Conservation (phyloP, 2,113 vertebrate species). For the Verasper variegatus region DNA sequence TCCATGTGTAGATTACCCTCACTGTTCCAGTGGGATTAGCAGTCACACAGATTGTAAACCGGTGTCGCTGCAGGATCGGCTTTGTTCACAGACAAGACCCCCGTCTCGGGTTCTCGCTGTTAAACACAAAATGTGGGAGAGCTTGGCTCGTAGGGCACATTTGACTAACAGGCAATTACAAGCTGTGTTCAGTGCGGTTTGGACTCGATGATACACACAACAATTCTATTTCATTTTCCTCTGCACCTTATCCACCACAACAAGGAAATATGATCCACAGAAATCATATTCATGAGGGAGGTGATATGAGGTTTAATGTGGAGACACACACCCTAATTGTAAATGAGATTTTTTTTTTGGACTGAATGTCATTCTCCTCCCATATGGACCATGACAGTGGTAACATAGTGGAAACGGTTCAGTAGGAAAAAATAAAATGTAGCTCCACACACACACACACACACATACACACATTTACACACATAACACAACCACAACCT, state of each 20-base stretch:
- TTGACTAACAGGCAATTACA: constrained; percentile 42
- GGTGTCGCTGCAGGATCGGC: constrained; percentile 39
- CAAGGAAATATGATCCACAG: constrained; percentile 37
- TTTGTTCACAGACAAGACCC: constrained; percentile 46
- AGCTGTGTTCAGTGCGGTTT: constrained; percentile 15
- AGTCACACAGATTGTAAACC: constrained; percentile 65
- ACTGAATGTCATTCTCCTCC: constrained; percentile 52
- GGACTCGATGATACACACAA: constrained; percentile 38
- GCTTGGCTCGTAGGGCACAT: constrained; percentile 31
- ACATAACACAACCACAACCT: constrained; percentile 12
- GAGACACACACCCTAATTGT: constrained; percentile 54
- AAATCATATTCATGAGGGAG: constrained; percentile 39
- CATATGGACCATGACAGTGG: constrained; percentile 54
- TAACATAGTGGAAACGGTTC: not conserved
- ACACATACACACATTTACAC: constrained; percentile 10
- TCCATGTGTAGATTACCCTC: constrained; percentile 55
- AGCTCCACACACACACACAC: not conserved
- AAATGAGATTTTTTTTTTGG: constrained; percentile 51
- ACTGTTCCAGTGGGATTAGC: constrained; percentile 65
- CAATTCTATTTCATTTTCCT: constrained; percentile 23
- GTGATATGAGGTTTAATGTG: constrained; percentile 33
- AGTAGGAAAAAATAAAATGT: constrained; percentile 5
- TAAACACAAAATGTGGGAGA: constrained; percentile 29
- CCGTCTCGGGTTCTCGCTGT: not conserved
- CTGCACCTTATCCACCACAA: constrained; percentile 2